Evolutionary conservation across 2,113 vertebrate species (phyloP).

Genomic region (Pelmatolapia mariae): DNA sequence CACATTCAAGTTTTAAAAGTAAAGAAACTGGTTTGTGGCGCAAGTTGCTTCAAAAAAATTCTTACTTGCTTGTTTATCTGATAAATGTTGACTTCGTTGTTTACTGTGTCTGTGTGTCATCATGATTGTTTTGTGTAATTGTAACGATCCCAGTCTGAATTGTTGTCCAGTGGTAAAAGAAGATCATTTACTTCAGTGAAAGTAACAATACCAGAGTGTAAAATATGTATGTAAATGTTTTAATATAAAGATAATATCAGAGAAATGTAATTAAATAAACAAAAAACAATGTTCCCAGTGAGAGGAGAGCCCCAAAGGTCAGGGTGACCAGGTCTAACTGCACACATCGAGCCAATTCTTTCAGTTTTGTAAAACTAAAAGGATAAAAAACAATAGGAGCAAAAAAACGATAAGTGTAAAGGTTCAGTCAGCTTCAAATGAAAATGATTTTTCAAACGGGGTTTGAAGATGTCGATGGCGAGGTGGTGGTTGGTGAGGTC

Average conservation of each 20-base stretch:
- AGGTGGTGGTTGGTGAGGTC: background rate
- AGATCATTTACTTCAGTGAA: background rate
- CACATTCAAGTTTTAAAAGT: background rate
- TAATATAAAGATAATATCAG: accelerated
- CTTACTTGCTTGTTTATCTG: background rate
- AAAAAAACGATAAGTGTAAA: accelerated
- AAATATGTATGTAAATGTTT: background rate
- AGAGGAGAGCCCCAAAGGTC: background rate
- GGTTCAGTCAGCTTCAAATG: accelerated
- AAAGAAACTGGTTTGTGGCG: background rate
- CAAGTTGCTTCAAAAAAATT: background rate
- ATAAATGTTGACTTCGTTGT: accelerated
- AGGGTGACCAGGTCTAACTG: background rate
- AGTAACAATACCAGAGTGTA: background rate
- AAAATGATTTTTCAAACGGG: background rate
- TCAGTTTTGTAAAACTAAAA: background rate
- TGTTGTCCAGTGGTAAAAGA: background rate
- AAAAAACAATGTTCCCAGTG: background rate
- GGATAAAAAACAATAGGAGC: background rate
- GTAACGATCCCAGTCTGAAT: background rate
- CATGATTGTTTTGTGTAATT: background rate
- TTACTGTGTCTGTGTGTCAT: background rate
- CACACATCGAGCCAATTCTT: background rate
- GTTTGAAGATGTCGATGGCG: background rate
- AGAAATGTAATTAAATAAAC: background rate